Evolutionary conservation across 2,113 vertebrate species (phyloP).

Genomic region (Dipodomys ordii): DNA sequence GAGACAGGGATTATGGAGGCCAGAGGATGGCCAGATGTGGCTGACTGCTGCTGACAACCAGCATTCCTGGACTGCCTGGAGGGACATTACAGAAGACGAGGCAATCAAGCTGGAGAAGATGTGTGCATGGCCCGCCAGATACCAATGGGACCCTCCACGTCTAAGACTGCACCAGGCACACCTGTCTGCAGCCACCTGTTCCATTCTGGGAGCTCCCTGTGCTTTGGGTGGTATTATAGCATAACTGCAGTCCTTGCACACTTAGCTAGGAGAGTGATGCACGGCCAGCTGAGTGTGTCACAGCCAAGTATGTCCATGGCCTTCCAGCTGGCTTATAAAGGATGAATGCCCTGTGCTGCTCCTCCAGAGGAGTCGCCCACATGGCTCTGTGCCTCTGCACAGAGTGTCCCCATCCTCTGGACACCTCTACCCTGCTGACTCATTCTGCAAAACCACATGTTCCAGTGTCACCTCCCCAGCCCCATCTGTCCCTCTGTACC

Average conservation of each 20-base stretch:
- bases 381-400: not conserved
- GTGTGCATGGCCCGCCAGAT: too few relatives aligned
- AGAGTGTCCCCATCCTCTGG: not conserved
- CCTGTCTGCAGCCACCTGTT: not conserved
- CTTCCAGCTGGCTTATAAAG: not conserved
- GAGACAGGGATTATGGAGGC: not conserved
- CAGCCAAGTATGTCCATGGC: not conserved
- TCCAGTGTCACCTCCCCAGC: not conserved
- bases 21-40: not conserved
- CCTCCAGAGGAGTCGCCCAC: not conserved
- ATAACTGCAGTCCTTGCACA: not conserved
- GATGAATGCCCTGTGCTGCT: not conserved
- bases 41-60: rapidly evolving
- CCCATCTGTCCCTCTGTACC: not conserved
- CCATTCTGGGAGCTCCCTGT: not conserved
- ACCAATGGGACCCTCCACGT: not conserved
- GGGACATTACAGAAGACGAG: not conserved
- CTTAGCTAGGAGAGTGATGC: not conserved
- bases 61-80: too few relatives aligned
- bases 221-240: not conserved
- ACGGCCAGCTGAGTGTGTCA: not conserved
- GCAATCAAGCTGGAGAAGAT: not conserved
- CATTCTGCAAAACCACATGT: not conserved
- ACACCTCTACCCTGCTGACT: not conserved
- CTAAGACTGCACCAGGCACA: too few relatives aligned